These are phyloP conservation scores for Rhipidura dahli DNA, from an alignment of 2,113 vertebrate species.

Conservation along the genomic window DNA sequence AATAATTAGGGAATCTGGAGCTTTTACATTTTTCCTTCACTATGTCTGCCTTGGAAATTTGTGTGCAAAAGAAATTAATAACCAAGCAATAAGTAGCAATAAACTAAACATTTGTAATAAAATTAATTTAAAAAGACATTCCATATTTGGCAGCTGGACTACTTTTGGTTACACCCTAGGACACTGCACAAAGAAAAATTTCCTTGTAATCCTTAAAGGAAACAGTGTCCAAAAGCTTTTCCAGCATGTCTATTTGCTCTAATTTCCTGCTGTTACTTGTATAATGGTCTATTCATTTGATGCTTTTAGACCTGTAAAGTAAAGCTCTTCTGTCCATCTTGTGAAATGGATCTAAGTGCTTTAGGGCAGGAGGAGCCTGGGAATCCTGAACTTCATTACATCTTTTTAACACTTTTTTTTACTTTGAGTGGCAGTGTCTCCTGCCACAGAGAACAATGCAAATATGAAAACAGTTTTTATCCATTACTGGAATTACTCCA, in stretches of 20 bases:
- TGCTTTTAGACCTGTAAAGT: neutral
- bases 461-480: neutral
- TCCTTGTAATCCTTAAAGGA: neutral
- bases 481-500: neutral
- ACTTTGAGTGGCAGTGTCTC: neutral
- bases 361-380: neutral
- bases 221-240: neutral
- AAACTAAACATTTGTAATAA: neutral
- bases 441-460: neutral
- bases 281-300: conserved; percentile 22
- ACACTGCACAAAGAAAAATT: neutral
- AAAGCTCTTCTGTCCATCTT: neutral
- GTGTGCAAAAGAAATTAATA: neutral
- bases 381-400: neutral
- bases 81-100: neutral
- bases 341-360: neutral
- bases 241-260: neutral
- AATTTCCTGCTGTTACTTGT: conserved; percentile 22
- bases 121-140: neutral
- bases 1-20: neutral
- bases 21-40: neutral
- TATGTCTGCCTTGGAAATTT: neutral
- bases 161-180: neutral
- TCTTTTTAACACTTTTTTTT: neutral
- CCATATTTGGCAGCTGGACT: neutral